phyloP scores from a whole-genome alignment of 2,888 invertebrate genomes.

The Lochmaea crataegi region DNA sequence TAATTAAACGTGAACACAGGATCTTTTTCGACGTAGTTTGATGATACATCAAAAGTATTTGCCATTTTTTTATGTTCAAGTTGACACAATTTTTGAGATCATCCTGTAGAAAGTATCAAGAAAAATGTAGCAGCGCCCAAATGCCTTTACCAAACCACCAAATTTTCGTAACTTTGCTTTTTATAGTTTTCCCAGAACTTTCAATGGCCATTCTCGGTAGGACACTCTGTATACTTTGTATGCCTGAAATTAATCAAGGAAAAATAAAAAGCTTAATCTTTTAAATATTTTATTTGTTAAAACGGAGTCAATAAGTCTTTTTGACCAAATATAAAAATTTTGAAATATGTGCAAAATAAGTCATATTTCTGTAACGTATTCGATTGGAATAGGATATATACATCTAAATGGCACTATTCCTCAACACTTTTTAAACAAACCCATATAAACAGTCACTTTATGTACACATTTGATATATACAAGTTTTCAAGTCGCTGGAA shows the following conservation, averaged over 20 bases:
- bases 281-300: conserved; percentile 50
- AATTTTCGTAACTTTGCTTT: too few species aligned
- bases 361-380: conserved; percentile 17
- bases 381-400: conserved; percentile 46
- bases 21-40: too few species aligned
- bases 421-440: conserved; percentile 38
- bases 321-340: conserved; percentile 59
- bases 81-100: too few species aligned
- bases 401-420: conserved; percentile 59
- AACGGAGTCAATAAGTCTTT: conserved; percentile 51
- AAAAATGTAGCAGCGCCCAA: too few species aligned
- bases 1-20: too few species aligned
- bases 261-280: conserved; percentile 16
- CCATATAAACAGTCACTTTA: conserved; percentile 45
- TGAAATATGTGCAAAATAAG: conserved; percentile 57
- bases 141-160: too few species aligned
- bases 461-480: conserved; percentile 11
- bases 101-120: too few species aligned
- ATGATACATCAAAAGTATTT: too few species aligned
- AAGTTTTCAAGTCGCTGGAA: not conserved
- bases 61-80: too few species aligned
- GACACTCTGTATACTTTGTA: too few species aligned
- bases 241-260: not conserved
- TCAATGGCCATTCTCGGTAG: too few species aligned
- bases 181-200: too few species aligned